A percentile compares a stretch with the other conserved stretches of the same genome.
These are phyloP conservation scores for Nemotelus pantherinus DNA, from an alignment of 2,888 invertebrate species.

Conservation along the genomic window DNA sequence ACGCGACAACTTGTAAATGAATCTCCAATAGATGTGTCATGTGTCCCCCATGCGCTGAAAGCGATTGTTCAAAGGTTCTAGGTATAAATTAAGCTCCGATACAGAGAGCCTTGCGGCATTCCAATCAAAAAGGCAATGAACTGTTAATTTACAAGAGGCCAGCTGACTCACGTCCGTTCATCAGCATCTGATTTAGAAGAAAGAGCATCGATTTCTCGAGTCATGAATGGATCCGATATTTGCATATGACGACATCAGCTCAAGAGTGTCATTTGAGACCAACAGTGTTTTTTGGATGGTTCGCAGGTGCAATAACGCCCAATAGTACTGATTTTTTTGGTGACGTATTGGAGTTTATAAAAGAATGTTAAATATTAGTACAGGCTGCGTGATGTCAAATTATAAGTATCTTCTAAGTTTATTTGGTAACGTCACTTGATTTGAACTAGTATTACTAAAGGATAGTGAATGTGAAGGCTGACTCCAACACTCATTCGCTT, in stretches of 20 bases:
- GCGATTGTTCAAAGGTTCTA: not conserved
- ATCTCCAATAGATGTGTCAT: not conserved
- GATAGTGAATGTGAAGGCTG: too few relatives aligned
- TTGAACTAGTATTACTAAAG: too few relatives aligned
- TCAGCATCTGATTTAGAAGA: slow-evolving; percentile 15
- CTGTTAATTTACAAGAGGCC: slow-evolving; percentile 31
- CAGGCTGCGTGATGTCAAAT: too few relatives aligned
- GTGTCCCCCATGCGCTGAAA: not conserved
- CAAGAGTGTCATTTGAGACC: too few relatives aligned
- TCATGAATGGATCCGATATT: slow-evolving; percentile 14
- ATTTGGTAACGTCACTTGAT: too few relatives aligned
- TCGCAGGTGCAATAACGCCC: too few relatives aligned
- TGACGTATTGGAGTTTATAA: too few relatives aligned
- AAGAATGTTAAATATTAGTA: too few relatives aligned
- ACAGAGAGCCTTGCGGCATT: not conserved
- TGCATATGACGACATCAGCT: not conserved
- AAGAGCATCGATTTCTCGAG: slow-evolving; percentile 16
- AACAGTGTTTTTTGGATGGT: too few relatives aligned
- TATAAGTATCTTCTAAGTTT: too few relatives aligned
- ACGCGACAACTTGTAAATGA: not conserved
- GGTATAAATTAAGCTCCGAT: not conserved
- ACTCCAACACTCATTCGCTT: too few relatives aligned
- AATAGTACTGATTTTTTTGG: too few relatives aligned
- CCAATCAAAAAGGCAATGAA: slow-evolving; percentile 8
- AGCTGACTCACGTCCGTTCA: slow-evolving; percentile 10